Evolutionary conservation across 2,888 invertebrate species (phyloP).

Genomic region (Nemotelus pantherinus): DNA sequence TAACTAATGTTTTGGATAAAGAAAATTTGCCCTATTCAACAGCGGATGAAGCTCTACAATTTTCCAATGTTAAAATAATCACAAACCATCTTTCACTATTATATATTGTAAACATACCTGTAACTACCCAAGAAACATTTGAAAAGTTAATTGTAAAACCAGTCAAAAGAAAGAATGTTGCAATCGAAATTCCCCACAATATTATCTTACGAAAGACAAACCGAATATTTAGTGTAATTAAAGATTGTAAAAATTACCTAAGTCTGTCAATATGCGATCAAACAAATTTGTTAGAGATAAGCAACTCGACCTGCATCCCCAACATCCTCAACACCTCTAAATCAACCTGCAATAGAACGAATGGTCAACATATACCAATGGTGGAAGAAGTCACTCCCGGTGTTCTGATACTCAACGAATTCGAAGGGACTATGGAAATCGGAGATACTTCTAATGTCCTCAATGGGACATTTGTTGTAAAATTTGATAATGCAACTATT

Average conservation of each 20-base stretch:
- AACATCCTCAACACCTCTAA: conserved; percentile 47
- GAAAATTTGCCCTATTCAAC: conserved; percentile 40
- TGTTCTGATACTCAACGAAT: conserved; percentile 49
- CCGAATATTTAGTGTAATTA: conserved; percentile 43
- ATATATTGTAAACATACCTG: too few species aligned
- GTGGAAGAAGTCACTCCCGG: conserved; percentile 47
- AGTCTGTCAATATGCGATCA: conserved; percentile 45
- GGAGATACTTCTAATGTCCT: conserved; percentile 7
- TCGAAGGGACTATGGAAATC: conserved; percentile 31
- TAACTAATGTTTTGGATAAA: not conserved
- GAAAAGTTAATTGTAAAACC: too few species aligned
- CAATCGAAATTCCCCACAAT: too few species aligned
- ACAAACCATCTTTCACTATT: too few species aligned
- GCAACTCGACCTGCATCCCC: conserved; percentile 48
- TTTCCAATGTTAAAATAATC: conserved; percentile 47
- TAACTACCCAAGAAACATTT: too few species aligned
- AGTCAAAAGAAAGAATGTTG: too few species aligned
- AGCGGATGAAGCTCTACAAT: conserved; percentile 52
- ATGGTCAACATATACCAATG: conserved; percentile 46
- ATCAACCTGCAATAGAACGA: conserved; percentile 45
- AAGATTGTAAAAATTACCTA: conserved; percentile 48
- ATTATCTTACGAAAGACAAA: too few species aligned
- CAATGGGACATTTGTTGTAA: conserved; percentile 37
- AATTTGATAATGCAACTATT: conserved; percentile 41
- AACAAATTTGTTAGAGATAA: not conserved